Base-by-base conservation (phyloP, 35 echinoderm and acorn worm species). In the Diadema setosum region DNA sequence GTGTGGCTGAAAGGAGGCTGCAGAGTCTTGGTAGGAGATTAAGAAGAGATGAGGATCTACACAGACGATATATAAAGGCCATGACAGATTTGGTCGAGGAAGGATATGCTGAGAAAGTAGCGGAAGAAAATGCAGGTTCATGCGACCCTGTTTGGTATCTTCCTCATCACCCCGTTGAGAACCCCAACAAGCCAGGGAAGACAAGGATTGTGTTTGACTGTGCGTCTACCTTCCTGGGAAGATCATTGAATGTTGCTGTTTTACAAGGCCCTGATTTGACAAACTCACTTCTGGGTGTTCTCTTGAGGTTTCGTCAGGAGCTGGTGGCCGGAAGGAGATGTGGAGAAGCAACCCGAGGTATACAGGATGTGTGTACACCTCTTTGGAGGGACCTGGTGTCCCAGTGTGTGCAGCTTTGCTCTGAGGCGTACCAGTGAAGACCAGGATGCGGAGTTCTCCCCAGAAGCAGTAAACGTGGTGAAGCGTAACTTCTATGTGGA, bases 271-370 rank as follows among this genome's bases (percentile, higher is more conserved):
- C 81, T 7, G 82, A 91, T 45, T 34, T 85, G 16, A 85, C 64
- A 20, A 84, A 80, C 67, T 78, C 46, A 32, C 48, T 89, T 27
- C 5, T 84, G 20, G 92, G 86, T 36, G 86, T 93, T 5, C 76
- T 93, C 11, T 59, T 87, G 5, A 37, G 57, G 35, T 93, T 93
- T 32, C 41, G 87, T 39, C 65, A 94, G 30, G 76, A 90, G 42
- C 65, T 92, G 90, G 90, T 86, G 90, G 90, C 83, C 65, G 16
- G 83, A 45, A 27, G 90, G 83, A 42, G 35, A 91, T 42, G 20
- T 86, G 3, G 46, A 74, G 14, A 21, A 2, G 3, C 85, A 76
- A 17, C 85, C 61, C 5, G 15, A 46, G 31, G 31, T 39, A 49
- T 74, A 87, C 42, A 26, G 63, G 26, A 85, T 65, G 60, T 80